Evolutionary conservation across 2,113 vertebrate genomes (phyloP), one percentile per base, ranked within the genome.

Genomic region (Deroptyus accipitrinus): DNA sequence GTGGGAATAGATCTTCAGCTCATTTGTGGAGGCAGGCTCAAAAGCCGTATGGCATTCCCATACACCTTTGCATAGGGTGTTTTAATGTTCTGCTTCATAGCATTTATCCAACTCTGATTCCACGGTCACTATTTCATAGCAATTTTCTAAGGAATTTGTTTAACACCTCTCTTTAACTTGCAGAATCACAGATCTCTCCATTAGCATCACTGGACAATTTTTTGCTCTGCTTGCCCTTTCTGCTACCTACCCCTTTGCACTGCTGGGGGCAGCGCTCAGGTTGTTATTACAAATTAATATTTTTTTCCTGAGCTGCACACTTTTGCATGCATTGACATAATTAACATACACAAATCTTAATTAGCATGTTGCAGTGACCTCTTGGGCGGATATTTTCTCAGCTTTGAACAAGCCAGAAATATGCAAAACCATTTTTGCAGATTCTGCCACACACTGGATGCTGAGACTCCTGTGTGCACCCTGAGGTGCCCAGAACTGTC

Each of bases 291-390:
- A 95, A 96, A 96, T 96, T 96, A 90, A n/a, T 80, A 13, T 46
- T 52, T 86, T 91, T 94, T 84, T 73, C 44, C 67, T 1, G 2
- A 85, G 80, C 80, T 69, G 37, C 86, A 70, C 46, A 52, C 44
- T 78, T 92, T 61, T 84, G 59, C 88, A 86, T 94, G 57, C 74
- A 73, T 74, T 96, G 94, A 94, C 88, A 97, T 92, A 88, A 97
- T 96, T 97, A 96, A 94, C 94, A 94, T 91, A 95, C 59, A 95
- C 88, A 94, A 95, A 94, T 94, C 88, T 83, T 94, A 96, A 97
- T 96, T 96, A 96, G 73, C 74, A 89, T 76, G 70, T 87, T 89
- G 62, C 30, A 96, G 15, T 96, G 96, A 96, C 96, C 95, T 88
- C 74, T 95, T 96, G 77, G 66, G 75, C 13, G 1, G 77, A 72